Evolutionary conservation across 2,888 invertebrate genomes (phyloP).

Genomic region (Pristionchus arcanus): DNA sequence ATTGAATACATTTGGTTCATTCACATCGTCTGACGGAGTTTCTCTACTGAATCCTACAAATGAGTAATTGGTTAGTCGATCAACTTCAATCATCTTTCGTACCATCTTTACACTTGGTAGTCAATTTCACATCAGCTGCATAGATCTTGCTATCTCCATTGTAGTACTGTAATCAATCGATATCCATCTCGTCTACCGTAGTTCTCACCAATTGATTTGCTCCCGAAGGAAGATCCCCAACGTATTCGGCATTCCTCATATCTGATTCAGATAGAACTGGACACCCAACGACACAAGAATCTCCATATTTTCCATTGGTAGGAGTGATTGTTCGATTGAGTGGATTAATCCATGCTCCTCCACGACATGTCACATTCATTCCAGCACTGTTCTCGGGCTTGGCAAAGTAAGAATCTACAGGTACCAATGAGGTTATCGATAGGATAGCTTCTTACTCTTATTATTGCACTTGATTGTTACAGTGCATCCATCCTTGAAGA

Average conservation of each 20-base stretch:
- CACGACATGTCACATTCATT: not conserved
- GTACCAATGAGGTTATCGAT: not conserved
- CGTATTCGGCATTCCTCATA: slow-evolving; percentile 23
- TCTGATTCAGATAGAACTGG: not conserved
- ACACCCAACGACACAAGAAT: slow-evolving; percentile 24
- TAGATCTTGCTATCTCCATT: slow-evolving; percentile 38
- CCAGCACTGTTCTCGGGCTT: slow-evolving; percentile 32
- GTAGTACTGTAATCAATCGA: slow-evolving; percentile 41
- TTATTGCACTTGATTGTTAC: slow-evolving; percentile 49
- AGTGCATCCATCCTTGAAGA: slow-evolving; percentile 18
- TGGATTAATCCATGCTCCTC: slow-evolving; percentile 44
- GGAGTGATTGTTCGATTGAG: slow-evolving; percentile 8
- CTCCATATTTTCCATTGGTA: slow-evolving; percentile 14
- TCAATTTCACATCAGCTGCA: slow-evolving; percentile 13
- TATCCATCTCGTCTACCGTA: not conserved
- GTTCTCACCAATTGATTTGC: slow-evolving; percentile 7
- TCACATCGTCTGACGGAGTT: not conserved
- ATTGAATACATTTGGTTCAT: slow-evolving; percentile 31
- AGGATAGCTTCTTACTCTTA: not conserved
- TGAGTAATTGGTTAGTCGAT: not conserved
- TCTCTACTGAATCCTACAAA: slow-evolving; percentile 14
- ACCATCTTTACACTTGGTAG: slow-evolving; percentile 47
- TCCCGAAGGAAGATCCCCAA: not conserved
- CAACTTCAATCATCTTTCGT: not conserved
- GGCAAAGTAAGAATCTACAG: not conserved